These are phyloP conservation scores for Shinisaurus crocodilurus DNA, from an alignment of 2,113 vertebrate species.

Conservation along the genomic window DNA sequence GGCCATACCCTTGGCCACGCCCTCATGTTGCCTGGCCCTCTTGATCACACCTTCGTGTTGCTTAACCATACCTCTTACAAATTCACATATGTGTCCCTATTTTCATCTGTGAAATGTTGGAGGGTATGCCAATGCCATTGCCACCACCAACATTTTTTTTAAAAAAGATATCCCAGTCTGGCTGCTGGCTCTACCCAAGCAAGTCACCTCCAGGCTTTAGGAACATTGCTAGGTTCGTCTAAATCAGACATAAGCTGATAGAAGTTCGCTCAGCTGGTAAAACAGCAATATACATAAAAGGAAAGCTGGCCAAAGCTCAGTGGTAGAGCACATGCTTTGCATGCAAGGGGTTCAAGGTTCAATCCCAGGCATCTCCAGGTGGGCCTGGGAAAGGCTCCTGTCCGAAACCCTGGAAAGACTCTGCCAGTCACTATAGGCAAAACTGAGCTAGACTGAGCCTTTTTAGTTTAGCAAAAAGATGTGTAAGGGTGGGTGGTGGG, in stretches of 20 bases:
- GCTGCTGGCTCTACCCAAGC: background rate
- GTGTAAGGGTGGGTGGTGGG: too few species aligned
- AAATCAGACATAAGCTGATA: background rate
- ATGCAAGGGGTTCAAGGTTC: background rate
- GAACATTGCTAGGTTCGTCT: background rate
- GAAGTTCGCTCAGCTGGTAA: background rate
- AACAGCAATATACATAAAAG: background rate
- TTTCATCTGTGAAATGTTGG: too few species aligned
- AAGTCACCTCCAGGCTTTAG: background rate
- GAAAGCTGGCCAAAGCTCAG: background rate
- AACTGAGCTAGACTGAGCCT: background rate
- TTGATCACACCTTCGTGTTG: too few species aligned
- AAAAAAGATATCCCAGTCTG: background rate
- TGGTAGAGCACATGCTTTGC: background rate
- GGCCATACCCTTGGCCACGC: too few species aligned
- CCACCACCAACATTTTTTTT: background rate
- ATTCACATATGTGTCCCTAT: too few species aligned
- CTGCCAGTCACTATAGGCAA: background rate
- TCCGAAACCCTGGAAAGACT: background rate
- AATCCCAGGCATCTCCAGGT: background rate
- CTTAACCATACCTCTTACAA: too few species aligned
- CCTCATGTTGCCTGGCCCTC: too few species aligned
- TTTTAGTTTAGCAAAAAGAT: background rate
- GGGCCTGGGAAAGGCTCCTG: background rate
- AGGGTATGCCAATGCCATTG: too few species aligned